Evolutionary conservation across 1,140 invertebrate genomes (phyloP).

Genomic region (Choristoneura fumiferana): DNA sequence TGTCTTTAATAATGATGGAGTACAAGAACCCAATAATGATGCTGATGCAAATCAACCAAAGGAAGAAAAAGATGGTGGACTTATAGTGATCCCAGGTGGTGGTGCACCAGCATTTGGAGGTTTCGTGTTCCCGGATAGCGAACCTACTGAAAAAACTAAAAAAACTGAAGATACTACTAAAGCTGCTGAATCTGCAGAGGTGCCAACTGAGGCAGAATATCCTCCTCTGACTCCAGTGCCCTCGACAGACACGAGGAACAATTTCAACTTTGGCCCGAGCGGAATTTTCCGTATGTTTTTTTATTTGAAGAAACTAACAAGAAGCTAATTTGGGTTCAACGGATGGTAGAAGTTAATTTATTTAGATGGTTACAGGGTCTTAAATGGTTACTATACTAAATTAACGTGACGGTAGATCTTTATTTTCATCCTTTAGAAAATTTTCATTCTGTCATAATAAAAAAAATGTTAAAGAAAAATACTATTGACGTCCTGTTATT

Average conservation of each 20-base stretch:
- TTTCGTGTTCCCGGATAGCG: background rate
- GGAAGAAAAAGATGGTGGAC: background rate
- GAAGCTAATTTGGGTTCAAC: background rate
- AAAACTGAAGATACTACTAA: background rate
- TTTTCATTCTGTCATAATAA: too few species aligned
- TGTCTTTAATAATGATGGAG: background rate
- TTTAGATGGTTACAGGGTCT: too few species aligned
- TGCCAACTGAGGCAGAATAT: constrained; percentile 20
- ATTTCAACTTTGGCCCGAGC: constrained; percentile 42
- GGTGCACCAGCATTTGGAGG: background rate
- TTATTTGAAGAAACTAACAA: constrained; percentile 7
- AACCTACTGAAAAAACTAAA: background rate
- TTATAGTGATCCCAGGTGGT: background rate
- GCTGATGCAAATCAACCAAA: background rate
- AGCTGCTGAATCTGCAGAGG: background rate
- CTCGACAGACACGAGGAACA: constrained; percentile 35
- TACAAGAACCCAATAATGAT: background rate
- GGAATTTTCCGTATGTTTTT: constrained; percentile 49
- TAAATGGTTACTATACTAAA: too few species aligned
- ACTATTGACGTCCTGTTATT: too few species aligned
- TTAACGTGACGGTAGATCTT: too few species aligned
- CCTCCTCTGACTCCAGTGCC: constrained; percentile 42
- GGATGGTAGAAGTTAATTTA: too few species aligned
- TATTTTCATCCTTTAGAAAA: too few species aligned
- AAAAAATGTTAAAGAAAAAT: too few species aligned